Percentiles rank a stretch among this genome's conserved stretches.
These are phyloP conservation scores for Thryonomys swinderianus DNA, from an alignment of 2,113 vertebrate species.

Conservation along the genomic window DNA sequence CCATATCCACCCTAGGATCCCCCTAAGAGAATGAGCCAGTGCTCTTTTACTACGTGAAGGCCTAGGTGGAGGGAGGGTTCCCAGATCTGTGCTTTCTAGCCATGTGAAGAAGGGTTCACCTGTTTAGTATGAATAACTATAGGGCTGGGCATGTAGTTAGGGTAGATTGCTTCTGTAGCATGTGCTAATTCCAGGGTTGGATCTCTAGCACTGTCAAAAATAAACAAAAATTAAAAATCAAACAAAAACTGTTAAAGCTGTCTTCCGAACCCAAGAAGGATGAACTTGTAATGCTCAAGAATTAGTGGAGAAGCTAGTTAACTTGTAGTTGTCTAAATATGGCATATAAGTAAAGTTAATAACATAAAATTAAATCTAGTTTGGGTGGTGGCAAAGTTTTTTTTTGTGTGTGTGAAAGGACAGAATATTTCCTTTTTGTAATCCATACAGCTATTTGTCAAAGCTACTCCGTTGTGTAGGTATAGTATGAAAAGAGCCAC, in stretches of 20 bases:
- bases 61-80: background rate
- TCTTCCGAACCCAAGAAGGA: conserved; percentile 15
- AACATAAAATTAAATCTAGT: conserved; percentile 30
- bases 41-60: background rate
- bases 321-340: background rate
- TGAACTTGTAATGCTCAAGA: background rate
- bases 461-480: background rate
- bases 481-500: background rate
- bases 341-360: background rate
- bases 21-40: background rate
- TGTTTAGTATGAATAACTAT: background rate
- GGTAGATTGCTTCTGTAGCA: background rate
- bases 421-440: background rate
- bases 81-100: background rate
- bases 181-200: background rate
- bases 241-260: background rate
- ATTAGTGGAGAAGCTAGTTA: background rate
- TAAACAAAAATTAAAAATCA: background rate
- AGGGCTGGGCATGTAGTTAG: background rate
- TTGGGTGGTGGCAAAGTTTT: background rate
- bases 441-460: background rate
- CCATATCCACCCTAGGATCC: background rate
- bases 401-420: background rate
- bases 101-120: background rate
- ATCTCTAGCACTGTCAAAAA: background rate